These are phyloP conservation scores for Labeo rohita DNA, from an alignment of 2,113 vertebrate species.

Conservation along the genomic window DNA sequence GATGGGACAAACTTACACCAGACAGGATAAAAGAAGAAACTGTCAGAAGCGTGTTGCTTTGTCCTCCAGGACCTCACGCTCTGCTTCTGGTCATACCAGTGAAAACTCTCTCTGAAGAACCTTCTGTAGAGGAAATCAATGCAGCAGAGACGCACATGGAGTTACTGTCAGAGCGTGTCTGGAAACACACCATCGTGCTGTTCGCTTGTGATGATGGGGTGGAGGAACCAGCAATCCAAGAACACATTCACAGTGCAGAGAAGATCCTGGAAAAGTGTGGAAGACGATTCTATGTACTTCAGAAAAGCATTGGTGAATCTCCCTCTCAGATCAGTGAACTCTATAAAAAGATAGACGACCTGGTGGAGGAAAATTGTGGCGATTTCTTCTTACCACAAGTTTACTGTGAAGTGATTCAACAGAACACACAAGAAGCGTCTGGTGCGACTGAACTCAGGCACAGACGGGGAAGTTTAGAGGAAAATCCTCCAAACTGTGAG, in stretches of 20 bases:
- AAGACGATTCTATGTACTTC: background rate
- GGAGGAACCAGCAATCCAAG: background rate
- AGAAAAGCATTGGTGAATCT: background rate
- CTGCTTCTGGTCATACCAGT: conserved; percentile 49
- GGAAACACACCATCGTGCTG: conserved; percentile 50
- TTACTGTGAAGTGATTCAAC: background rate
- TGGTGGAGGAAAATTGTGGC: background rate
- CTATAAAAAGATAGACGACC: background rate
- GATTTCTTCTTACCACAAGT: background rate
- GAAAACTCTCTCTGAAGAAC: background rate
- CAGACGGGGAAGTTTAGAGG: background rate
- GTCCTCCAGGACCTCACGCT: conserved; percentile 44
- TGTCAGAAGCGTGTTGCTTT: background rate
- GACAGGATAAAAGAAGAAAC: conserved; percentile 30
- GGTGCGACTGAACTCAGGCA: background rate
- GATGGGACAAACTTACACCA: background rate
- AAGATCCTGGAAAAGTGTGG: conserved; percentile 40
- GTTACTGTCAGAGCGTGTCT: conserved; percentile 49
- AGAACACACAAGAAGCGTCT: background rate
- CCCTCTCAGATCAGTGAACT: background rate
- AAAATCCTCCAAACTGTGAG: background rate
- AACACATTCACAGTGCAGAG: background rate
- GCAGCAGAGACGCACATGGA: conserved; percentile 17
- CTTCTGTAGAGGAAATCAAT: conserved; percentile 20
- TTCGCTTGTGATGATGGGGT: conserved; percentile 46